Evolutionary conservation across 1,140 invertebrate genomes (phyloP).

Genomic region (Belonocnema kinseyi): DNA sequence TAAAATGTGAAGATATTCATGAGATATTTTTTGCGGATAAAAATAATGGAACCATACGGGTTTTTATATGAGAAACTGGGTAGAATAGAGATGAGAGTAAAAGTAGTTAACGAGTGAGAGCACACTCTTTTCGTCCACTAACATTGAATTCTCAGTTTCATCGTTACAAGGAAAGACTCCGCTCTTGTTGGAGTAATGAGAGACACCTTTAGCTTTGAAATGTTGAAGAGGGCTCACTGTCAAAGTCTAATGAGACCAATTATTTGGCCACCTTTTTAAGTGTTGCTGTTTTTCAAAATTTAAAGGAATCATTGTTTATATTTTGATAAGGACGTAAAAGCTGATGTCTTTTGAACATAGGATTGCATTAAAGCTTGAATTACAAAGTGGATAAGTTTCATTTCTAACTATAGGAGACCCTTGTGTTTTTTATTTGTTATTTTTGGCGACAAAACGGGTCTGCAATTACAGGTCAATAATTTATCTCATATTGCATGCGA

Average conservation of each 20-base stretch:
- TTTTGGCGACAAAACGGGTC: too few species aligned
- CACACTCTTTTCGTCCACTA: neutral
- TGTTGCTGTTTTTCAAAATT: neutral
- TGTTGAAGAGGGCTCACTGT: neutral
- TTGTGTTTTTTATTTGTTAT: too few species aligned
- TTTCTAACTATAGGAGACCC: too few species aligned
- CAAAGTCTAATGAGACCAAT: conserved; percentile 29
- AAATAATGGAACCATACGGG: neutral
- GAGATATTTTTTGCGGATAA: too few species aligned
- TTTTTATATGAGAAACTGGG: neutral
- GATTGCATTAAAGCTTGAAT: too few species aligned
- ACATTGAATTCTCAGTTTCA: conserved; percentile 31
- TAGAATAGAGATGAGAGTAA: neutral
- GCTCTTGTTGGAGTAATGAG: conserved; percentile 33
- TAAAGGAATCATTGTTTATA: too few species aligned
- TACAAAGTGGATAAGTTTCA: too few species aligned
- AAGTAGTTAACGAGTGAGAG: neutral
- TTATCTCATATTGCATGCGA: too few species aligned
- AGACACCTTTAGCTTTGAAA: conserved; percentile 41
- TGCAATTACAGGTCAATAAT: too few species aligned
- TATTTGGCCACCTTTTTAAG: conserved; percentile 10
- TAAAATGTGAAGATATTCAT: too few species aligned
- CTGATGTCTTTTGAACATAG: too few species aligned
- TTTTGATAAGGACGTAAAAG: too few species aligned
- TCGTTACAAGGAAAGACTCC: conserved; percentile 3